Evolutionary conservation across 2,797 vertebrate genomes (phyloP), one percentile per base, ranked within the genome.

Genomic region (Tadarida brasiliensis): DNA sequence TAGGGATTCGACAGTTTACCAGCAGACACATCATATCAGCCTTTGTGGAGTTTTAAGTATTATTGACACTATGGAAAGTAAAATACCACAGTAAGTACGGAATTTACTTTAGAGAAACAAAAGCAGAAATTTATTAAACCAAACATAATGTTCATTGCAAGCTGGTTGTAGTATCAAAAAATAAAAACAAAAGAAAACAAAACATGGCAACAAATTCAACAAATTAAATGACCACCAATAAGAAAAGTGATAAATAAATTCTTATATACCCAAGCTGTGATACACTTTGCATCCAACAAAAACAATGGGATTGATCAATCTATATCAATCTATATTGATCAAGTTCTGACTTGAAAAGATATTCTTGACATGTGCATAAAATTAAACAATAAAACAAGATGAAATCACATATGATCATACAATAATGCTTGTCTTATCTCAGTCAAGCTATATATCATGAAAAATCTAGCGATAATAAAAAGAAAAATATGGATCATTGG

Each of bases 61-160:
- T 39, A 30, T 22, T 63, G 22, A 65, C 26, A 93, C 90, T 83
- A 22, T 33, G 17, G 9, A 44, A 82, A 76, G 9, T 54, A 57
- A 87, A 61, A 74, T 51, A 59, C 22, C 51, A 14, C 35, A 33
- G 16, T 47, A 67, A 82, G 4, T 87, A n/a, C 74, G n/a, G 7
- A 77, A 68, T n/a, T 16, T 80, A 35, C 28, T 44, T 47, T 51
- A 39, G 44, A 71, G 49, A 85, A 85, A 90, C 15, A 82, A 74
- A 87, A 39, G 68, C 65, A 54, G 70, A 88, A 87, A 80, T 47
- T 87, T 26, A 82, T 39, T 39, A 82, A 74, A 14, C 16, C 93
- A 95, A 95, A 76, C 61, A 68, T 59, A 49, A 78, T 80, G 22
- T 54, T 83, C 54, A 77, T 70, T 54, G 20, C 5, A 92, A 89